These are phyloP conservation scores for Rhinoraja longicauda DNA, from an alignment of 2,797 vertebrate species.

Conservation along the genomic window DNA sequence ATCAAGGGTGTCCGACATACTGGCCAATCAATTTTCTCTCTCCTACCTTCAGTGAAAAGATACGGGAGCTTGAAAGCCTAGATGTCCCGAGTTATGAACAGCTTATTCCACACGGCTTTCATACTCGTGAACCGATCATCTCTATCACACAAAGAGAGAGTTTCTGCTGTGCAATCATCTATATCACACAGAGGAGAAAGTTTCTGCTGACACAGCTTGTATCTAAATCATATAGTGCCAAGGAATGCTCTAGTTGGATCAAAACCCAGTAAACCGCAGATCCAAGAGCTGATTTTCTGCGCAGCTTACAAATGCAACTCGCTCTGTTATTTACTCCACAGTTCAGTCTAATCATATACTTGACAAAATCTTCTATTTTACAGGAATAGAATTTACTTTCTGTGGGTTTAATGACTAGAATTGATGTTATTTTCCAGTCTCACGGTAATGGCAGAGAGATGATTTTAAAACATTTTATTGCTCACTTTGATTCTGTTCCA, in stretches of 20 bases:
- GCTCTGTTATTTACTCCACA: background rate
- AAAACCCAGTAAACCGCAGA: background rate
- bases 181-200: too few relatives aligned
- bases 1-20: too few relatives aligned
- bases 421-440: background rate
- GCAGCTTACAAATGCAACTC: background rate
- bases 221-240: background rate
- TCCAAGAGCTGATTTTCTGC: background rate
- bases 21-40: too few relatives aligned
- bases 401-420: background rate
- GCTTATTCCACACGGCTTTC: too few relatives aligned
- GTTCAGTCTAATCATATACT: background rate
- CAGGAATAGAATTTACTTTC: background rate
- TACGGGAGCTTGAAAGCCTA: too few relatives aligned
- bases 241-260: background rate
- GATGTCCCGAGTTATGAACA: too few relatives aligned
- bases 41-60: too few relatives aligned
- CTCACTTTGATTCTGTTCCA: background rate
- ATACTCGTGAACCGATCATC: too few relatives aligned
- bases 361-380: constrained; percentile 1
- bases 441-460: background rate
- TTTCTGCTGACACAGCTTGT: background rate
- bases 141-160: too few relatives aligned
- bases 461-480: background rate
- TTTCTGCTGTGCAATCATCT: too few relatives aligned